Conservation (phyloP, 2,888 invertebrate genomes). For the Limnephilus rhombicus region DNA sequence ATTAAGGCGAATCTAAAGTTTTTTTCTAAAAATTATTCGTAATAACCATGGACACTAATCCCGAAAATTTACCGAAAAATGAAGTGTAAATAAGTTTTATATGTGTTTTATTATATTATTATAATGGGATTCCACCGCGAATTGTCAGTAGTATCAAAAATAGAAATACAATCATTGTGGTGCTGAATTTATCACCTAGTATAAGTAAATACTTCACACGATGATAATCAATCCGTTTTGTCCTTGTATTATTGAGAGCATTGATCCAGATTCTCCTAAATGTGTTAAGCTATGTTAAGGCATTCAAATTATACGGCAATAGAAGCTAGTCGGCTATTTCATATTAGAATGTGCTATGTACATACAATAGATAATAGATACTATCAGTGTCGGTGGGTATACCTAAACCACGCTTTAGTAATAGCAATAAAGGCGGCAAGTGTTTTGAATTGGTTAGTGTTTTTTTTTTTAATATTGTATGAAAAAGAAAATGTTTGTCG, state of each 20-base stretch:
- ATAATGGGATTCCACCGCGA: too few relatives aligned
- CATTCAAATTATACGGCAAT: background rate
- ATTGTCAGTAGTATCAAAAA: too few relatives aligned
- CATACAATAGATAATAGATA: background rate
- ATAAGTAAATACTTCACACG: background rate
- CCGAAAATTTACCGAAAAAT: too few relatives aligned
- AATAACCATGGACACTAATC: too few relatives aligned
- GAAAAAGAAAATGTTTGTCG: background rate
- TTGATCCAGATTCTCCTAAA: background rate
- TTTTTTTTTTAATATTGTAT: background rate
- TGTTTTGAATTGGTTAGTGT: background rate
- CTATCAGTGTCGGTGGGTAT: background rate
- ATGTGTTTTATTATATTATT: too few relatives aligned
- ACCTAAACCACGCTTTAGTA: background rate
- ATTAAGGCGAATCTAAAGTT: too few relatives aligned
- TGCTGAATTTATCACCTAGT: background rate
- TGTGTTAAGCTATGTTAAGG: background rate
- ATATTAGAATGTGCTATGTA: background rate
- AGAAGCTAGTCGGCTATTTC: background rate
- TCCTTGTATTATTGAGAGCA: background rate
- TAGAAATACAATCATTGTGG: background rate
- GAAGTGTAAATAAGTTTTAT: too few relatives aligned
- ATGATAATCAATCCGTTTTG: background rate
- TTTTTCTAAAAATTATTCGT: too few relatives aligned
- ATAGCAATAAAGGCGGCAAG: background rate